phyloP scores from a whole-genome alignment of 2,888 invertebrate genomes.

The Heterodera filipjevi region DNA sequence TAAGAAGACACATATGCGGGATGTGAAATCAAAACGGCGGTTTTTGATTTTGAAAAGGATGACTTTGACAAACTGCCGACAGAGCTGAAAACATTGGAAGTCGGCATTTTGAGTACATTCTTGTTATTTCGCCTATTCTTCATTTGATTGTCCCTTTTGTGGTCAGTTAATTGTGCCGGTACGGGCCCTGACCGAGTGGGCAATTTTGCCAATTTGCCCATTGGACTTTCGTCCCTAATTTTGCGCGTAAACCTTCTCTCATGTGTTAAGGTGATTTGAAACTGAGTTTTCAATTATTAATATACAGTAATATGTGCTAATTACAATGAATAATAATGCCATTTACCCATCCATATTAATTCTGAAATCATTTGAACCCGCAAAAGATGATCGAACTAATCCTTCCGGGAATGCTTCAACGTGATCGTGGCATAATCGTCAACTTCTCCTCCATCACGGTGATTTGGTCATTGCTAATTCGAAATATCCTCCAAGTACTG shows the following conservation, averaged over 20 bases:
- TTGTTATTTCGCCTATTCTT: not conserved
- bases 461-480: not conserved
- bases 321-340: too few species aligned
- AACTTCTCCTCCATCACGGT: conserved; percentile 63
- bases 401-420: conserved; percentile 61
- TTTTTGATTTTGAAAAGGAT: conserved; percentile 61
- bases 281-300: too few species aligned
- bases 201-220: conserved; percentile 54
- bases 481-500: not conserved
- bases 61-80: conserved; percentile 49
- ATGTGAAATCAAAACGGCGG: conserved; percentile 44
- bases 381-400: conserved; percentile 59
- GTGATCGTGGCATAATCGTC: conserved; percentile 60
- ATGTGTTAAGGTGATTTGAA: conserved; percentile 52
- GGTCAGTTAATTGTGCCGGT: conserved; percentile 62
- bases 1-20: conserved; percentile 31
- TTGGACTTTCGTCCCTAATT: conserved; percentile 57
- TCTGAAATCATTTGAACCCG: too few species aligned
- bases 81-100: conserved; percentile 51
- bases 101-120: conserved; percentile 59
- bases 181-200: conserved; percentile 58
- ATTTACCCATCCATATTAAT: not conserved
- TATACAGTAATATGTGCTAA: too few species aligned
- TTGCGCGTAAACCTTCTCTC: conserved; percentile 60
- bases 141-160: not conserved